A percentile compares a stretch with the other conserved stretches of the same genome.
Conservation (phyloP, 2,888 invertebrate genomes). For the Scaptomyza cyrtandrae region DNA sequence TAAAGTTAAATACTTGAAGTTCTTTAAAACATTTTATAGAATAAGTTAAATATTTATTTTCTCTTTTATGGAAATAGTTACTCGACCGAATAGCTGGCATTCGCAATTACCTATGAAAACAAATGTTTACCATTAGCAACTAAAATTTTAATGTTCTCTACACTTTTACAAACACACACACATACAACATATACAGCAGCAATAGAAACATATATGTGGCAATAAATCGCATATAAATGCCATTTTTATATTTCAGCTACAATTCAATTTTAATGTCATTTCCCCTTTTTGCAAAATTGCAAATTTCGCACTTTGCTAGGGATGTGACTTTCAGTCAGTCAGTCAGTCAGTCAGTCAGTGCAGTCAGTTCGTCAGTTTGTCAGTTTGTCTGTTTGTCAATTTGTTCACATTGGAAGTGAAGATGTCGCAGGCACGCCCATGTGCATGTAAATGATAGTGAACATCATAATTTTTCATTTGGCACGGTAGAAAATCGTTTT, state of each 20-base stretch:
- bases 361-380: background rate
- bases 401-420: constrained; percentile 14
- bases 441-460: constrained; percentile 50
- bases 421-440: constrained; percentile 39
- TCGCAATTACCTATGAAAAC: constrained; percentile 15
- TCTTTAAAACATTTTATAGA: too few relatives aligned
- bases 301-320: constrained; percentile 41
- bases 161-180: too few relatives aligned
- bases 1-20: too few relatives aligned
- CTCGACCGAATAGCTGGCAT: background rate
- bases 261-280: constrained; percentile 77
- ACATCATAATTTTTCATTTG: constrained; percentile 66
- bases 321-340: constrained; percentile 6
- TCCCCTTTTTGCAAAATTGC: constrained; percentile 66
- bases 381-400: background rate
- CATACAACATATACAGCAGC: background rate
- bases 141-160: background rate
- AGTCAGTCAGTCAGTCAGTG: background rate
- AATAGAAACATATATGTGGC: constrained; percentile 3
- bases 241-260: constrained; percentile 56
- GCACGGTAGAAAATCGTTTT: constrained; percentile 58
- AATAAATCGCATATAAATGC: constrained; percentile 35
- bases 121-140: constrained; percentile 23
- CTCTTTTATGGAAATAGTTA: too few relatives aligned
- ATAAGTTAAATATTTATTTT: too few relatives aligned